Evolutionary conservation across 2,113 vertebrate genomes (phyloP).

Genomic region (Peromyscus maniculatus): DNA sequence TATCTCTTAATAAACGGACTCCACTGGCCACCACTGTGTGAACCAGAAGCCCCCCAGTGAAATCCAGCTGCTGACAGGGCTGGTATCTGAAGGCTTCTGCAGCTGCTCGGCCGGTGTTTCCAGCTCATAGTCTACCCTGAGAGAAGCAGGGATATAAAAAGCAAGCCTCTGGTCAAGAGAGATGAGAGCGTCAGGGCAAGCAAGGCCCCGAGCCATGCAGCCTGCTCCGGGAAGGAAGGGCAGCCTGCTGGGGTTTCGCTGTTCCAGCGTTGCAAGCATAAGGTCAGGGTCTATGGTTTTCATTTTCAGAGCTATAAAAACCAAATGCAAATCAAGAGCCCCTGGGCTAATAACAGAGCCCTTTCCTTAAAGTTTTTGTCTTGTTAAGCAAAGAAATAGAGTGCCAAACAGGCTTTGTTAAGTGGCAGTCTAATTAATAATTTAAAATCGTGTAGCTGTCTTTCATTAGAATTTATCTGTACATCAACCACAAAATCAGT

Average conservation of each 20-base stretch:
- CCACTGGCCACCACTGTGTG: background rate
- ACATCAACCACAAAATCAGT: slow-evolving; percentile 93
- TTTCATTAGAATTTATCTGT: slow-evolving; percentile 94
- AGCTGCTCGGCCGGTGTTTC: slow-evolving; percentile 39
- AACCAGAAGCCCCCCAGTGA: slow-evolving; percentile 26
- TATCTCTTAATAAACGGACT: slow-evolving; percentile 9
- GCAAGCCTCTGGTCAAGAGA: slow-evolving; percentile 64
- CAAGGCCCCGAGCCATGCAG: slow-evolving; percentile 42
- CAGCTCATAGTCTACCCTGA: slow-evolving; percentile 24
- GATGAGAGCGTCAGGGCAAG: slow-evolving; percentile 42
- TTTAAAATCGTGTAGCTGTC: slow-evolving; percentile 92
- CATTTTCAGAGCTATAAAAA: slow-evolving; percentile 86
- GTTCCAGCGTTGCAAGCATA: slow-evolving; percentile 79
- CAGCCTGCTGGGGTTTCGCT: slow-evolving; percentile 67
- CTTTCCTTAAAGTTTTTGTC: slow-evolving; percentile 90
- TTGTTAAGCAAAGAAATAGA: slow-evolving; percentile 91
- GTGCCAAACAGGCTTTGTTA: slow-evolving; percentile 92
- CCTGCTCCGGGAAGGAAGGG: slow-evolving; percentile 60
- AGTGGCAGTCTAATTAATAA: slow-evolving; percentile 93
- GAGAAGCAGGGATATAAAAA: slow-evolving; percentile 71
- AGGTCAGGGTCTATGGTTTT: slow-evolving; percentile 86
- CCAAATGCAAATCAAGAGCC: slow-evolving; percentile 88
- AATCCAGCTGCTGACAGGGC: slow-evolving; percentile 37
- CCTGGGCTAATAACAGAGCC: slow-evolving; percentile 84
- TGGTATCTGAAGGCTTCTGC: slow-evolving; percentile 17